These are phyloP conservation scores for Adineta ricciae DNA, from an alignment of 2,888 invertebrate species.

Conservation along the genomic window DNA sequence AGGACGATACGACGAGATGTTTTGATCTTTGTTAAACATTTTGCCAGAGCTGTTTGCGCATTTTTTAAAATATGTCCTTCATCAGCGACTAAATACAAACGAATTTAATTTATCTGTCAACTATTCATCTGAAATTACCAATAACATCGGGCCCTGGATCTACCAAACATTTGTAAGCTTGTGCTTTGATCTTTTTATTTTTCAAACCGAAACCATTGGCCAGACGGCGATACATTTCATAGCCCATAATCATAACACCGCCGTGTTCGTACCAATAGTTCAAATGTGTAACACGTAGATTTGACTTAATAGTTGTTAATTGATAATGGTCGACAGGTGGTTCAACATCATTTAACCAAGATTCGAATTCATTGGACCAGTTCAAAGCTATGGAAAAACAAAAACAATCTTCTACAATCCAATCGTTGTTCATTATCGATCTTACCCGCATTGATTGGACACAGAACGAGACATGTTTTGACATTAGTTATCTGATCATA, in stretches of 20 bases:
- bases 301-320: neutral
- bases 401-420: too few species aligned
- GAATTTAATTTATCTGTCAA: too few species aligned
- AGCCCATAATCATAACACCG: constrained; percentile 30
- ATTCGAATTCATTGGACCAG: constrained; percentile 82
- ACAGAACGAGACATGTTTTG: constrained; percentile 71
- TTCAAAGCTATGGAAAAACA: constrained; percentile 56
- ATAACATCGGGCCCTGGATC: constrained; percentile 22
- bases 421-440: neutral
- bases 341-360: constrained; percentile 58
- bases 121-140: neutral
- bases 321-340: neutral
- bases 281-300: constrained; percentile 8
- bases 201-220: constrained; percentile 18
- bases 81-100: constrained; percentile 56
- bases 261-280: constrained; percentile 28
- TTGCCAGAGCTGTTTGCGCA: constrained; percentile 74
- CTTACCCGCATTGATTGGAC: constrained; percentile 66
- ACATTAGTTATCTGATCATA: constrained; percentile 60
- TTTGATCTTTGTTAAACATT: constrained; percentile 66
- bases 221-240: constrained; percentile 52
- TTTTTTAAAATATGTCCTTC: constrained; percentile 94
- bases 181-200: constrained; percentile 5
- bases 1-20: constrained; percentile 80
- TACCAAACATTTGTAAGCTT: constrained; percentile 10